These are phyloP conservation scores for Phytoseiulus persimilis DNA, from an alignment of 2,888 invertebrate genomes.

Conservation along the genomic window DNA sequence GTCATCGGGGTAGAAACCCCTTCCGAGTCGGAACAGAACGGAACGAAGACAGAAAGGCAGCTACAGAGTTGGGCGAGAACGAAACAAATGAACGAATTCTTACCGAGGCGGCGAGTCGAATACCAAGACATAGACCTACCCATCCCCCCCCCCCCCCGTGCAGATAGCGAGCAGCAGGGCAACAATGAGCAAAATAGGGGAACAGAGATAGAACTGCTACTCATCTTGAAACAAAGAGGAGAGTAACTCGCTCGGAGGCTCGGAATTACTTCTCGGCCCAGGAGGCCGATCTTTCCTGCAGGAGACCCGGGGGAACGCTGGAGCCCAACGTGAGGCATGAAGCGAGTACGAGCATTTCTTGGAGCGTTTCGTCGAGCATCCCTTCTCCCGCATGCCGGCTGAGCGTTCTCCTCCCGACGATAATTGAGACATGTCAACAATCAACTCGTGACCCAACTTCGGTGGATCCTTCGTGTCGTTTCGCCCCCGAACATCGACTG, in stretches of 20 bases:
- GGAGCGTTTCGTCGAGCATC: neutral
- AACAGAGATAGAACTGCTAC: neutral
- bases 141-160: neutral
- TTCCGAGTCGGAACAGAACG: neutral
- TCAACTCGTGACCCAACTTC: neutral
- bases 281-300: neutral
- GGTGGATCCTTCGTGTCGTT: no score
- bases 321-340: neutral
- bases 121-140: neutral
- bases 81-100: neutral
- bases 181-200: neutral
- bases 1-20: neutral
- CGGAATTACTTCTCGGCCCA: slow-evolving; percentile 5
- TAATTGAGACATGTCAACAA: neutral
- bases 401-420: neutral
- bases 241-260: neutral
- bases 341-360: neutral
- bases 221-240: neutral
- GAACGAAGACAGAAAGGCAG: neutral
- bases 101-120: neutral
- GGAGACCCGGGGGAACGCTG: neutral
- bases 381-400: neutral
- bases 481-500: no score
- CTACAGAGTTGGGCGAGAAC: neutral
- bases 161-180: neutral